phyloP scores from a whole-genome alignment of 2,113 vertebrate species.

The Leptodactylus fuscus region DNA sequence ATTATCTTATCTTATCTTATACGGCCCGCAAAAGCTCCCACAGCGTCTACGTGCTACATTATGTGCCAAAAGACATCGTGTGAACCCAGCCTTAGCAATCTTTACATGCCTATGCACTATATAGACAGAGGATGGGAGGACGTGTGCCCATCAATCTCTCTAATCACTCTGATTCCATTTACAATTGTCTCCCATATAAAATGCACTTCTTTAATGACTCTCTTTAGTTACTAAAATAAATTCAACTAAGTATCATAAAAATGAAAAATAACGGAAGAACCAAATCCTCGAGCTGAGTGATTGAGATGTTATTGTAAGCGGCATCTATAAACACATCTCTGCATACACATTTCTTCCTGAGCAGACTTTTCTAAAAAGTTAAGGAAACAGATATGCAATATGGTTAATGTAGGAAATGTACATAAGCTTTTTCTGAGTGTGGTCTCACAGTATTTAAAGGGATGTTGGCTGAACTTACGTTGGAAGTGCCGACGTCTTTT shows the following conservation, averaged over 20 bases:
- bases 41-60: too few species aligned
- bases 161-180: neutral
- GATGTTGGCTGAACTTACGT: neutral
- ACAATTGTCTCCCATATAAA: neutral
- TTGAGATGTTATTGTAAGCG: neutral
- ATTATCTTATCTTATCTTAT: too few species aligned
- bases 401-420: slow-evolving; percentile 7
- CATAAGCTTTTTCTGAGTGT: neutral
- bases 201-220: neutral
- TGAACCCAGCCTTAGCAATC: too few species aligned
- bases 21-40: too few species aligned
- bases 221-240: neutral
- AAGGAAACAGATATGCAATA: neutral
- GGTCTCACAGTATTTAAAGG: slow-evolving; percentile 14
- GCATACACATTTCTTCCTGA: neutral
- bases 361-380: neutral
- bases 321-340: neutral
- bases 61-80: too few species aligned
- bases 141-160: neutral
- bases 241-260: neutral
- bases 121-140: too few species aligned
- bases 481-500: slow-evolving; percentile 12
- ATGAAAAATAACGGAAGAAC: neutral
- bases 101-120: too few species aligned
- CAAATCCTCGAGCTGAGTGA: neutral